These are phyloP conservation scores for Drosophila hydei DNA, from an alignment of 1,140 invertebrate species.

Conservation along the genomic window DNA sequence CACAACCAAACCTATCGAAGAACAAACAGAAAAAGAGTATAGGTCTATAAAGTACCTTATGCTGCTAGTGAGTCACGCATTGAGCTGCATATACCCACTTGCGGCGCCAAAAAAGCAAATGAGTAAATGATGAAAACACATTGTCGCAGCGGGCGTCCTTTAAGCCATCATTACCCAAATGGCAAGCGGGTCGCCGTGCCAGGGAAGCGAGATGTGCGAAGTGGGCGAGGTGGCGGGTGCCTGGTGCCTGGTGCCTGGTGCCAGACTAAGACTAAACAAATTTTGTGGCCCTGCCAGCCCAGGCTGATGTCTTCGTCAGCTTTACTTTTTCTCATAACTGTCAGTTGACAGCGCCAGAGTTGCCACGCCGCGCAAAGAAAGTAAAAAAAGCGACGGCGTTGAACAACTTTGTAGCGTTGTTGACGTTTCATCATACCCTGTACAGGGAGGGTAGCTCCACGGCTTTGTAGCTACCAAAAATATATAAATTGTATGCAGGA, in stretches of 20 bases:
- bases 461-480: not conserved
- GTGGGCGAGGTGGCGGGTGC: not conserved
- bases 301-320: constrained; percentile 75
- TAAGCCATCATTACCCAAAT: constrained; percentile 80
- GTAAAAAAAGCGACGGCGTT: constrained; percentile 4
- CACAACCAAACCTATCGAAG: too few species aligned
- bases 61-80: too few species aligned
- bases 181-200: constrained; percentile 46
- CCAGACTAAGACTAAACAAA: constrained; percentile 79
- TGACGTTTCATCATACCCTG: constrained; percentile 18
- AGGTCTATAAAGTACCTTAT: too few species aligned
- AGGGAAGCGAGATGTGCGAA: not conserved
- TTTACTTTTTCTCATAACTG: constrained; percentile 82
- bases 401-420: constrained; percentile 37
- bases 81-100: too few species aligned
- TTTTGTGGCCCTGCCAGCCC: constrained; percentile 56
- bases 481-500: not conserved
- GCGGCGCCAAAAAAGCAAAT: too few species aligned
- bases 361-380: constrained; percentile 38
- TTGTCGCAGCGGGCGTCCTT: constrained; percentile 74
- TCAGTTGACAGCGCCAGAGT: constrained; percentile 77
- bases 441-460: not conserved
- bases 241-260: not conserved
- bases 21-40: too few species aligned
- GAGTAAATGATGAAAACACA: constrained; percentile 42